phyloP scores from a whole-genome alignment of 53 echinoderm and acorn worm species.

The Luidia sarsii region DNA sequence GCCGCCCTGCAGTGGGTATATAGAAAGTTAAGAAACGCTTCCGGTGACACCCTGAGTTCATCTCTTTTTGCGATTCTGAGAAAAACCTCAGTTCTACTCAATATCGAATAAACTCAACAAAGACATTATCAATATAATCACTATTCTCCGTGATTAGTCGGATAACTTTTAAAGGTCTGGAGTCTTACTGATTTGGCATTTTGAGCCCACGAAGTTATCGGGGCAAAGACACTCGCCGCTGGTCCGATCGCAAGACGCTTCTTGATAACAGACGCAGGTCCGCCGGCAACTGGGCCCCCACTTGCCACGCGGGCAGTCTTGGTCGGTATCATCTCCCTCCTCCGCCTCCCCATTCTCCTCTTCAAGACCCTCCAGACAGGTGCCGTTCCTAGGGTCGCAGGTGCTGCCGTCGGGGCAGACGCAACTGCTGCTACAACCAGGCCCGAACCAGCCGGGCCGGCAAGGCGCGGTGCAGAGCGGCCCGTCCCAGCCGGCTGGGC shows the following conservation, averaged over 20 bases:
- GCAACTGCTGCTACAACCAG: slow-evolving; percentile 42
- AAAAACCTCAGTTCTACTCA: no score
- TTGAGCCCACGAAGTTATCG: slow-evolving; percentile 6
- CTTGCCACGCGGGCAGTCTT: slow-evolving; percentile 39
- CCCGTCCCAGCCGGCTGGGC: slow-evolving; percentile 58
- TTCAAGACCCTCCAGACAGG: slow-evolving; percentile 5
- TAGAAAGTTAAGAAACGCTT: no score
- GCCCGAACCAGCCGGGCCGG: slow-evolving; percentile 49
- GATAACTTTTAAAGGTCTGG: no score
- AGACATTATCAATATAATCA: no score
- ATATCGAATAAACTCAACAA: no score
- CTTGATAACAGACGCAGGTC: slow-evolving; percentile 52
- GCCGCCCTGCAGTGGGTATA: no score
- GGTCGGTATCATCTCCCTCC: no score
- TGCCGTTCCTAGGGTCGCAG: slow-evolving; percentile 41
- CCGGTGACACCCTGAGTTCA: no score
- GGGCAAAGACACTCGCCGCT: slow-evolving; percentile 23
- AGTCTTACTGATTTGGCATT: slow-evolving; percentile 37
- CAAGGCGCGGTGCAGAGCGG: slow-evolving; percentile 53
- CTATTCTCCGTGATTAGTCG: no score
- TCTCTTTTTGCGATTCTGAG: no score
- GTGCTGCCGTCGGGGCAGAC: slow-evolving; percentile 41
- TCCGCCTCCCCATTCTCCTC: no score
- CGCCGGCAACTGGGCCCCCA: slow-evolving; percentile 48
- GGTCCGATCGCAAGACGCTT: slow-evolving; percentile 9